phyloP scores from a whole-genome alignment of 2,113 vertebrate genomes.

The Lepus americanus region DNA sequence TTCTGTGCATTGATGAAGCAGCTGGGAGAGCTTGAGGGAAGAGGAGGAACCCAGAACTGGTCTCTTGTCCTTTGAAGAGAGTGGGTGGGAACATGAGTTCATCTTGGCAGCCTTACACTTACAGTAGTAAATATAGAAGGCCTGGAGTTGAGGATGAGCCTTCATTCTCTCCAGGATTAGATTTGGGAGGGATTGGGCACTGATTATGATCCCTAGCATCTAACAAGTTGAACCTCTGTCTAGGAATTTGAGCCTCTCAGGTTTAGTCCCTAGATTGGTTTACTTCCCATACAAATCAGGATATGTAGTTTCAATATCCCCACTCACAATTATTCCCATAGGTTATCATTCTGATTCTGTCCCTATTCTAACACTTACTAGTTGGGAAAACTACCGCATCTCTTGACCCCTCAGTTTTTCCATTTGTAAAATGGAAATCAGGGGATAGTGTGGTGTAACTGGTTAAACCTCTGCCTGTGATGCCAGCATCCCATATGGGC shows the following conservation, averaged over 20 bases:
- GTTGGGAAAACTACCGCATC: neutral
- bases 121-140: constrained; percentile 16
- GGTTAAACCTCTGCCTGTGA: no score
- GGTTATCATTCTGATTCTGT: neutral
- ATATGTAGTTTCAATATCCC: neutral
- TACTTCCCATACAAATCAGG: neutral
- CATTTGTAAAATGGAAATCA: neutral
- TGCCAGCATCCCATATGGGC: no score
- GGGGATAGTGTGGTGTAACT: no score
- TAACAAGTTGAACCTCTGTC: constrained; percentile 12
- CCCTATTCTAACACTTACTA: neutral
- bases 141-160: neutral
- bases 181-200: neutral
- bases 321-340: neutral
- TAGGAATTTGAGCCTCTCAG: constrained; percentile 34
- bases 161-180: constrained; percentile 23
- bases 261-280: constrained; percentile 22
- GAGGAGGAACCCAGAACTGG: neutral
- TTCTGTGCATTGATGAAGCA: neutral
- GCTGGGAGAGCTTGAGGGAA: neutral
- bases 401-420: constrained; percentile 44
- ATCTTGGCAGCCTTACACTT: constrained; percentile 33
- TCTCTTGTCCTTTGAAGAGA: constrained; percentile 11
- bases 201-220: neutral
- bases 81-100: neutral